Evolutionary conservation across 2,797 vertebrate genomes (phyloP).

Genomic region (Sardinella longiceps): DNA sequence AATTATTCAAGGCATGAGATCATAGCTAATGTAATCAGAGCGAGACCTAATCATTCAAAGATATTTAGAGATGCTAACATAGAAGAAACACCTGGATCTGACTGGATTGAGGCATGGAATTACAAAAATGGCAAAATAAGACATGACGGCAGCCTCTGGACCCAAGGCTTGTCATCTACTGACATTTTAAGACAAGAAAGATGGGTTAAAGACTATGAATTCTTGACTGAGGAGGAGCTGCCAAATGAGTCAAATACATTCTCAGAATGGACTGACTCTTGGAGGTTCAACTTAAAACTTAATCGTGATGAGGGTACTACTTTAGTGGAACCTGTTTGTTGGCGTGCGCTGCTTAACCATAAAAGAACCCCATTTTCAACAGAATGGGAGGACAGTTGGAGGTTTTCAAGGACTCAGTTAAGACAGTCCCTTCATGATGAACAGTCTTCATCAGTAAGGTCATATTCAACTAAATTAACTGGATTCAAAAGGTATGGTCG

Average conservation of each 20-base stretch:
- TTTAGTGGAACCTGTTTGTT: not conserved
- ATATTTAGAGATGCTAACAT: slow-evolving; percentile 21
- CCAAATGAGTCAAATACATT: not conserved
- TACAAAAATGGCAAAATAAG: slow-evolving; percentile 28
- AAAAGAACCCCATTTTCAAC: not conserved
- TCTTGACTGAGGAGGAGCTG: too few species aligned
- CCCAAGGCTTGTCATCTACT: not conserved
- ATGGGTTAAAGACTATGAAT: not conserved
- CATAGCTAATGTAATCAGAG: slow-evolving; percentile 3
- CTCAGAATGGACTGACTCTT: not conserved
- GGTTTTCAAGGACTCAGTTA: not conserved
- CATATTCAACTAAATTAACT: slow-evolving; percentile 57
- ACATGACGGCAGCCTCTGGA: slow-evolving; percentile 27
- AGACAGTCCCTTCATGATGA: slow-evolving; percentile 25
- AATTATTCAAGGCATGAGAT: not conserved
- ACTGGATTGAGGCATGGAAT: slow-evolving; percentile 64
- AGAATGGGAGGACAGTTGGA: not conserved
- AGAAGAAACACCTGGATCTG: slow-evolving; percentile 33
- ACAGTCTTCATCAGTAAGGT: slow-evolving; percentile 61
- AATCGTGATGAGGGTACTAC: not conserved
- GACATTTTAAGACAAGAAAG: not conserved
- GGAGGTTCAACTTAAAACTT: not conserved
- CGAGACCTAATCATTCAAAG: not conserved
- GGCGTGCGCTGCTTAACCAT: not conserved
- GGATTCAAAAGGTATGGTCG: slow-evolving; percentile 11